A percentile compares a stretch with the other conserved stretches of the same genome.
phyloP scores from a whole-genome alignment of 92 coral and sea anemone genomes.

The Epizoanthus ramosus region DNA sequence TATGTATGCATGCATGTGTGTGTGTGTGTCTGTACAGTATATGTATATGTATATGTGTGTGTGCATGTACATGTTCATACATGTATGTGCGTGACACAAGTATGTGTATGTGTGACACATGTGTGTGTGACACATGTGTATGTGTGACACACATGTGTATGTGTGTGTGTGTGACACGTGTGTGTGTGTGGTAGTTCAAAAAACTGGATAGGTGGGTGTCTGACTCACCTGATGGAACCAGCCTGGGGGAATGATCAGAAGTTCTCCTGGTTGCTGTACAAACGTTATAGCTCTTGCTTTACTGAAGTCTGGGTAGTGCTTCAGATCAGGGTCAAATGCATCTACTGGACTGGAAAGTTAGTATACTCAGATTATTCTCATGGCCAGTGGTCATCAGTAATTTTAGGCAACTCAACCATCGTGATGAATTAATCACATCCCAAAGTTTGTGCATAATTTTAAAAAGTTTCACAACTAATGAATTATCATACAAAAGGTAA shows the following conservation, averaged over 20 bases:
- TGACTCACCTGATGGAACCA: slow-evolving; percentile 90
- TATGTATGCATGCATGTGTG: background rate
- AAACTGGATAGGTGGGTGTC: background rate
- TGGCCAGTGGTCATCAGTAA: too few relatives aligned
- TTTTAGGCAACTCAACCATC: too few relatives aligned
- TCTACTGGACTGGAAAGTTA: slow-evolving; percentile 66
- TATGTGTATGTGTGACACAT: too few relatives aligned
- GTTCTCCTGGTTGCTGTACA: slow-evolving; percentile 84
- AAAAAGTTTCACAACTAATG: too few relatives aligned
- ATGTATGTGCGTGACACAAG: too few relatives aligned
- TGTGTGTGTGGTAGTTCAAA: background rate
- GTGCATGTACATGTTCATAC: too few relatives aligned
- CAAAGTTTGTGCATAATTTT: background rate
- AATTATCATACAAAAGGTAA: too few relatives aligned
- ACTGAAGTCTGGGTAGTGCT: slow-evolving; percentile 72
- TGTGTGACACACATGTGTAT: too few relatives aligned
- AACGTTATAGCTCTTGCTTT: slow-evolving; percentile 84
- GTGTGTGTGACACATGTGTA: too few relatives aligned
- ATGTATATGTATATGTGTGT: too few relatives aligned
- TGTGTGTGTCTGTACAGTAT: background rate
- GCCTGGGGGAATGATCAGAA: slow-evolving; percentile 87
- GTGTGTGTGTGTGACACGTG: background rate
- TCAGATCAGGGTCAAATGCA: slow-evolving; percentile 74
- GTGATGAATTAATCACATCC: background rate
- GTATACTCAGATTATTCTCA: too few relatives aligned